phyloP scores from a whole-genome alignment of 1,140 invertebrate species.

The Drosophila setifemur region DNA sequence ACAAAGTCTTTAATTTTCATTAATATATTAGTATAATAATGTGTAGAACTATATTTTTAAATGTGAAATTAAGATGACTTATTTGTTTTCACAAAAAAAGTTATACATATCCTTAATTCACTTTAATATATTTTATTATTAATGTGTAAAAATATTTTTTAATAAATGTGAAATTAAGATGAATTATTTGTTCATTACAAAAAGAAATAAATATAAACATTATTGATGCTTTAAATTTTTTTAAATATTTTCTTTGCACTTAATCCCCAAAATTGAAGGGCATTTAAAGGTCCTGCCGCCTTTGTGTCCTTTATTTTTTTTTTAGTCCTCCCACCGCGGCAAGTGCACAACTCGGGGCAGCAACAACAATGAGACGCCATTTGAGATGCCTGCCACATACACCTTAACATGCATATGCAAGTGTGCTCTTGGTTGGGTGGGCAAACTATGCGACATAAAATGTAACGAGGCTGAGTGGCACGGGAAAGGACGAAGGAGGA shows the following conservation, averaged over 20 bases:
- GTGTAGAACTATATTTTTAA: too few species aligned
- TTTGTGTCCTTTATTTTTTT: neutral
- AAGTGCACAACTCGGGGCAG: slow-evolving; percentile 51
- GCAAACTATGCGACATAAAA: slow-evolving; percentile 52
- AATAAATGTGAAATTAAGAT: too few species aligned
- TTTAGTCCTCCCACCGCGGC: slow-evolving; percentile 31
- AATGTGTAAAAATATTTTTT: too few species aligned
- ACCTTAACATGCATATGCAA: slow-evolving; percentile 42
- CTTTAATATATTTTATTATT: too few species aligned
- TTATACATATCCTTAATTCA: too few species aligned
- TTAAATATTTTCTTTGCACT: neutral
- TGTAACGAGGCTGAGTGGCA: slow-evolving; percentile 35
- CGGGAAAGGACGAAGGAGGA: too few species aligned
- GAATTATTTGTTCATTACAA: too few species aligned
- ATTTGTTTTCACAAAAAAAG: too few species aligned
- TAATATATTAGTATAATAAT: too few species aligned
- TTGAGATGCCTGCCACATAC: slow-evolving; percentile 50
- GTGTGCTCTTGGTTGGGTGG: slow-evolving; percentile 19
- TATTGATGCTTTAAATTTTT: neutral
- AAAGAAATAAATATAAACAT: too few species aligned
- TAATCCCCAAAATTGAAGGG: neutral
- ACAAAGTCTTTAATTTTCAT: too few species aligned
- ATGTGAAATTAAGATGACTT: too few species aligned
- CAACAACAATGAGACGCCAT: slow-evolving; percentile 55
- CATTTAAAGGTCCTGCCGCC: neutral